These are phyloP conservation scores for Boulengeromyrus knoepffleri DNA, from an alignment of 2,113 vertebrate species.

Conservation along the genomic window DNA sequence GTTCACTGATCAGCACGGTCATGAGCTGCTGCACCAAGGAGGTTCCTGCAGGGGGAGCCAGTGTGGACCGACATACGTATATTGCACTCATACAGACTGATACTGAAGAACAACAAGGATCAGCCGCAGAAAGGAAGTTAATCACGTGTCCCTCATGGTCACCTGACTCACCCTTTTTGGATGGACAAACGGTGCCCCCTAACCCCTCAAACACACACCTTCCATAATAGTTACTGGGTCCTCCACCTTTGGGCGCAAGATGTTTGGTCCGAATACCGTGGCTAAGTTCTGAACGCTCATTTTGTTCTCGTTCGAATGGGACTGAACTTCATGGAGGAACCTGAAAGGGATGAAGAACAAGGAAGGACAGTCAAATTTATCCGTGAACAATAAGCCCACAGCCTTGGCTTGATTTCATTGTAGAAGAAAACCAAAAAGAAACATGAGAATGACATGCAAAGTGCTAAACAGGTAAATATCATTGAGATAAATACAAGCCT, in stretches of 20 bases:
- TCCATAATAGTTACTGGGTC: slow-evolving; percentile 92
- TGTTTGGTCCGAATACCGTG: slow-evolving; percentile 94
- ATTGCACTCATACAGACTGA: not conserved
- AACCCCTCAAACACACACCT: slow-evolving; percentile 56
- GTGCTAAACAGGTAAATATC: not conserved
- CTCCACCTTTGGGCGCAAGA: slow-evolving; percentile 84
- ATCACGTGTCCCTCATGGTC: not conserved
- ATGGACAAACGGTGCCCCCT: not conserved
- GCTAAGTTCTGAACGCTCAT: slow-evolving; percentile 96
- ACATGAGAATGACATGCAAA: not conserved
- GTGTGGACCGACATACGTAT: not conserved
- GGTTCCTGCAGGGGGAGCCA: slow-evolving; percentile 62
- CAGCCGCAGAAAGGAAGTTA: not conserved
- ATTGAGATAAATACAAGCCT: not conserved
- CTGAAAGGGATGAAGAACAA: slow-evolving; percentile 43
- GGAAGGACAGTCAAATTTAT: not conserved
- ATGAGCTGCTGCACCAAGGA: slow-evolving; percentile 88
- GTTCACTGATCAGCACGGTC: slow-evolving; percentile 82
- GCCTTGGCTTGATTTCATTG: not conserved
- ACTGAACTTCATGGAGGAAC: slow-evolving; percentile 94
- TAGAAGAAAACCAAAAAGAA: not conserved
- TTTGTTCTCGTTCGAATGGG: slow-evolving; percentile 83
- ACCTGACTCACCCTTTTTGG: not conserved
- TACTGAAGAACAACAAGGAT: not conserved
- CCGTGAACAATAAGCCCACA: not conserved